Percentiles rank a stretch among this genome's conserved stretches.
phyloP scores from a whole-genome alignment of 53 echinoderm and acorn worm species.

The Echinarachnius parma region DNA sequence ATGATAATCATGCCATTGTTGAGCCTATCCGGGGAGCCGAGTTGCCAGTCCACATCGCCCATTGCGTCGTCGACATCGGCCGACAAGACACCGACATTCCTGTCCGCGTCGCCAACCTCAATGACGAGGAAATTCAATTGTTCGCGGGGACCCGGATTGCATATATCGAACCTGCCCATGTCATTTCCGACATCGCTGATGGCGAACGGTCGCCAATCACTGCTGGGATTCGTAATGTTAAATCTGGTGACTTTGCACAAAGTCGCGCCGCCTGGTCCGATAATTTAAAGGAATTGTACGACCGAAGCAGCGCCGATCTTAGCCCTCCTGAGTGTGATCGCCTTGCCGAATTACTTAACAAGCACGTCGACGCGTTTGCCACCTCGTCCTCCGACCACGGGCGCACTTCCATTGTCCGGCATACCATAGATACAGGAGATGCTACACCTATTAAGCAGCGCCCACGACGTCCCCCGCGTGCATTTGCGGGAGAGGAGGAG shows the following conservation, averaged over 20 bases:
- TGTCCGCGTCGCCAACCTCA: slow-evolving; percentile 42
- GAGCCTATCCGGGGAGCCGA: background rate
- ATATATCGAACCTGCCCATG: slow-evolving; percentile 3
- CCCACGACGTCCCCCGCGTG: slow-evolving; percentile 46
- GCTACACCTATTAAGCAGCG: slow-evolving; percentile 48
- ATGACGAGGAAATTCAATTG: slow-evolving; percentile 27
- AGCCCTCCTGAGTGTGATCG: background rate
- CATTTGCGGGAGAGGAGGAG: slow-evolving; percentile 57
- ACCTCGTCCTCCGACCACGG: slow-evolving; percentile 48
- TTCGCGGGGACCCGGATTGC: slow-evolving; percentile 36
- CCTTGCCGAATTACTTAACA: background rate
- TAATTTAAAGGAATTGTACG: slow-evolving; percentile 21
- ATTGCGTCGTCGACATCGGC: background rate
- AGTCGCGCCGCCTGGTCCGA: no score
- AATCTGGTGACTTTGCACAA: no score
- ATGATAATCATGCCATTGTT: background rate
- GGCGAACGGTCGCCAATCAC: no score
- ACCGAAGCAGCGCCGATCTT: background rate
- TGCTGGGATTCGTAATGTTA: no score
- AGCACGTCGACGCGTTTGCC: slow-evolving; percentile 26
- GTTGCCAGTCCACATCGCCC: slow-evolving; percentile 2
- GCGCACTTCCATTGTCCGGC: slow-evolving; percentile 41
- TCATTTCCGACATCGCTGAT: slow-evolving; percentile 1
- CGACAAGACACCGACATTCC: slow-evolving; percentile 54
- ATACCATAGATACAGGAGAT: slow-evolving; percentile 55